Base-by-base conservation (phyloP, 1,140 invertebrate species). In the Drosophila nasuta region DNA sequence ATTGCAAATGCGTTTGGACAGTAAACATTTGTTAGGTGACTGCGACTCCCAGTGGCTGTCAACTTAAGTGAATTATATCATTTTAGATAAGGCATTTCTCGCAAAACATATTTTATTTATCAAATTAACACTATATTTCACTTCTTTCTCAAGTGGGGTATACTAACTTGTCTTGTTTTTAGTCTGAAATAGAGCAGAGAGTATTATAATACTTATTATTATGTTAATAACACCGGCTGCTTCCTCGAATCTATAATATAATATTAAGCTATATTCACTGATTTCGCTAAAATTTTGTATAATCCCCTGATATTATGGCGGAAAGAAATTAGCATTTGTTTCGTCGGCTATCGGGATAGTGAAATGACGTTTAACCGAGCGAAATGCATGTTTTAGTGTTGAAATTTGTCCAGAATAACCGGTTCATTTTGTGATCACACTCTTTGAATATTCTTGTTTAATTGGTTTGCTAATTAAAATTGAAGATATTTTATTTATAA, bases 361-460 rank as follows among this genome's bases (percentile, higher is more conserved):
- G 30, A 72, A 72, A 13, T 43, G 30, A 43, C 43, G n/a, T 46
- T 30, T 33, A 3, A 28, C 15, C 43, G 63, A 7, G 17, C 41
- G 13, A 45, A 58, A 33, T 30, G 62, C 56, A 57, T 48, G 52
- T 43, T 65, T 49, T 68, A 52, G 10, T 25, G n/a, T 43, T n/a
- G 8, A 45, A 62, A 33, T 45, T 11, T 13, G 15, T 38, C 57
- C n/a, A 46, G 49, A 49, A 48, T 51, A 81, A 83, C 81, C 77
- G 65, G 81, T 80, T 60, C n/a, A 15, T 7, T 62, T 33, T 69
- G 43, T 48, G 69, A 62, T 64, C 57, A 64, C 30, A 15, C 35
- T 52, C 41, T 66, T 75, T 59, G 30, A 63, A 46, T 65, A 71
- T 54, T 57, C 49, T 65, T 33, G 73, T 79, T 82, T 82, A 60